A percentile compares a stretch with the other conserved stretches of the same genome.
phyloP scores from a whole-genome alignment of 2,888 invertebrate genomes.

The Masnerella sp. region DNA sequence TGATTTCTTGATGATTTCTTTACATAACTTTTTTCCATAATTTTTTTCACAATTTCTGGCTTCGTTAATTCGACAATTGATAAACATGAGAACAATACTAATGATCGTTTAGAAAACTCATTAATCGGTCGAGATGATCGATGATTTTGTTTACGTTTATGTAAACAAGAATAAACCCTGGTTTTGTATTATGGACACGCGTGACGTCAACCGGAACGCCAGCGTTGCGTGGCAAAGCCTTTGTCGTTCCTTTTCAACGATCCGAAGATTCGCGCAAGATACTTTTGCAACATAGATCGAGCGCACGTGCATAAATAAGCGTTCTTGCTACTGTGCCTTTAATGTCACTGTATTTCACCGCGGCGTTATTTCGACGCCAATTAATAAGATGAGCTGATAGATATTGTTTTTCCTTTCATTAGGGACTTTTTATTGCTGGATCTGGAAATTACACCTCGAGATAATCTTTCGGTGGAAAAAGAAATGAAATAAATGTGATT shows the following conservation, averaged over 20 bases:
- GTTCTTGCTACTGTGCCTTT: constrained; percentile 37
- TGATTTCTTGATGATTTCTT: too few relatives aligned
- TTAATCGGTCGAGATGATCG: constrained; percentile 40
- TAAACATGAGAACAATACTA: constrained; percentile 23
- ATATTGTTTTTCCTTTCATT: too few relatives aligned
- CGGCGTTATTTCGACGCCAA: not conserved
- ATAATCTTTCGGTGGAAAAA: too few relatives aligned
- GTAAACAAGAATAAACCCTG: constrained; percentile 50
- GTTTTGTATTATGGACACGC: constrained; percentile 42
- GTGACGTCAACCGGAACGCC: constrained; percentile 54
- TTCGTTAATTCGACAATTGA: constrained; percentile 5
- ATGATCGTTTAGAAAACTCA: constrained; percentile 20
- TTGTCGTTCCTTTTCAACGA: constrained; percentile 53
- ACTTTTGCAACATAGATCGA: constrained; percentile 52
- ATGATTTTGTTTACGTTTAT: constrained; percentile 39
- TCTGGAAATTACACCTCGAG: too few relatives aligned
- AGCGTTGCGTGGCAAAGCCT: constrained; percentile 52
- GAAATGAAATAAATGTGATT: too few relatives aligned
- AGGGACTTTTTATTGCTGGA: too few relatives aligned
- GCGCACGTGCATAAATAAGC: constrained; percentile 49
- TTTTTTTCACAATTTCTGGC: constrained; percentile 4
- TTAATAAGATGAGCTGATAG: not conserved
- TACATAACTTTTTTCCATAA: not conserved
- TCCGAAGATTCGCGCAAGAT: constrained; percentile 45
- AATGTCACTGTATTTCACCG: constrained; percentile 8